A percentile compares a stretch with the other conserved stretches of the same genome.
Conservation (phyloP, 2,797 vertebrate genomes). For the Channallabes apus region DNA sequence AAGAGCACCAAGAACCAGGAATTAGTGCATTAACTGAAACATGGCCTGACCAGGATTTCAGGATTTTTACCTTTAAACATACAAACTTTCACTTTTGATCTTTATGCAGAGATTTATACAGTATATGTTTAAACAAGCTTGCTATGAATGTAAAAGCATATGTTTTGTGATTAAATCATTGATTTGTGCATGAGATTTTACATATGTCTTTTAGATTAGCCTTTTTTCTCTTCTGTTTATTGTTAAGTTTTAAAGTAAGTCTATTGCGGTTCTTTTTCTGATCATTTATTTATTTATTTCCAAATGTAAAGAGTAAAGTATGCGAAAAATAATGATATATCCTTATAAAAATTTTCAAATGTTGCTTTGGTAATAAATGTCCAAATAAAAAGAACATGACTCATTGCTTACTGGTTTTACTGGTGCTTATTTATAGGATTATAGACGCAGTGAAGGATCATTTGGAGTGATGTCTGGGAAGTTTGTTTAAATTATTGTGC, state of each 20-base stretch:
- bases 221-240: neutral
- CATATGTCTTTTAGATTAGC: neutral
- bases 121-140: neutral
- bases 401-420: neutral
- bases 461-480: neutral
- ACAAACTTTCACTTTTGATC: neutral
- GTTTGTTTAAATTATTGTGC: conserved; percentile 23
- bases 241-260: neutral
- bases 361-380: conserved; percentile 1
- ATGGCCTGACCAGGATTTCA: neutral
- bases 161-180: conserved; percentile 8
- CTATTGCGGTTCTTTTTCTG: neutral
- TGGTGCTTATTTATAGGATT: neutral
- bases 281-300: conserved; percentile 43
- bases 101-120: neutral
- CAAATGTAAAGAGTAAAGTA: conserved; percentile 9
- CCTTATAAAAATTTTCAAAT: neutral
- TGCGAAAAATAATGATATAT: neutral
- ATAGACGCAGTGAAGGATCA: neutral
- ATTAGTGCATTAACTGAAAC: conserved; percentile 59
- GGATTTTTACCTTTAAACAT: neutral
- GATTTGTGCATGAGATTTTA: neutral
- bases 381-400: conserved; percentile 18
- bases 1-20: conserved; percentile 68
- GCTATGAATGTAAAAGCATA: neutral